Evolutionary conservation across 2,113 vertebrate genomes (phyloP).

Genomic region (Xiphias gladius): DNA sequence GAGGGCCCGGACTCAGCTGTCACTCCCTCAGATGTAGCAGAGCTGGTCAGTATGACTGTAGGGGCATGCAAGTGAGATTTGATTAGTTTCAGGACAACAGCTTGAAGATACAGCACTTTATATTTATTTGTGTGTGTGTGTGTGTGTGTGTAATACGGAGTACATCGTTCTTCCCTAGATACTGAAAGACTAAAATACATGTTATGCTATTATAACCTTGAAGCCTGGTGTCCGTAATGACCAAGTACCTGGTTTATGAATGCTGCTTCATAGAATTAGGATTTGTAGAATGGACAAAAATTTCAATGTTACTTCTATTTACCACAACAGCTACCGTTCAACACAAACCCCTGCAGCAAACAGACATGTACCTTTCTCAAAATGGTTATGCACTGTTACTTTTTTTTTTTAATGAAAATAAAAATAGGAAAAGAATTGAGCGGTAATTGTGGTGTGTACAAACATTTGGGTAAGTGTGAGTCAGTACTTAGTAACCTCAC

Average conservation of each 20-base stretch:
- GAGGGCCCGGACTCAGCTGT: slow-evolving; percentile 97
- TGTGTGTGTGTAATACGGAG: slow-evolving; percentile 4
- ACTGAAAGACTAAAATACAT: slow-evolving; percentile 21
- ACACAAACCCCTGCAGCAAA: background rate
- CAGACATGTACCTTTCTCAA: too few species aligned
- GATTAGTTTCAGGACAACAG: background rate
- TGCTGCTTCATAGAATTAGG: slow-evolving; percentile 32
- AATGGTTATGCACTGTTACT: background rate
- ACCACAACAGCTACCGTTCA: background rate
- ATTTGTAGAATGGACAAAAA: slow-evolving; percentile 47
- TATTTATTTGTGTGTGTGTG: background rate
- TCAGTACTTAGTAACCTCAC: background rate
- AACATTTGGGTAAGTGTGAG: background rate
- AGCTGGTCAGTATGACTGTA: slow-evolving; percentile 91
- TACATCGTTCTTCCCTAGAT: slow-evolving; percentile 3
- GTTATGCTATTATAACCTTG: slow-evolving; percentile 17
- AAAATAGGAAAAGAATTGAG: background rate
- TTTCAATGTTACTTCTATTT: background rate
- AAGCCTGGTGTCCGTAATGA: slow-evolving; percentile 1
- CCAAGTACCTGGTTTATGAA: background rate
- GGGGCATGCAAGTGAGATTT: background rate
- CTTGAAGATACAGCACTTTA: background rate
- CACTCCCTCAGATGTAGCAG: slow-evolving; percentile 96
- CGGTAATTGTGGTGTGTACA: background rate
- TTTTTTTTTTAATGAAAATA: background rate